These are phyloP conservation scores for Cephus pygmeus DNA, from an alignment of 2,888 invertebrate genomes.

Conservation along the genomic window DNA sequence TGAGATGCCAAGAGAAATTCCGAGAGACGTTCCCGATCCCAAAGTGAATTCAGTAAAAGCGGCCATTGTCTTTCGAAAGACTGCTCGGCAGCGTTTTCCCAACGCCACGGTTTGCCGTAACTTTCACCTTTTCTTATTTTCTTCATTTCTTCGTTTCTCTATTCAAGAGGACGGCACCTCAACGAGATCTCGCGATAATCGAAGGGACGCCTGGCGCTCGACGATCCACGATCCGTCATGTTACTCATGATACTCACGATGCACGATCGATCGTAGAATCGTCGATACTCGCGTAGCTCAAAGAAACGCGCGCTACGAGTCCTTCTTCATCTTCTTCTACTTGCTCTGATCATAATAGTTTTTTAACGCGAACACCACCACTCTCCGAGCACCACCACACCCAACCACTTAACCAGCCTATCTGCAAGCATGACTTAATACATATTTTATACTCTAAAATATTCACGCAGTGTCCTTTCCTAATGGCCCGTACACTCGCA, in stretches of 20 bases:
- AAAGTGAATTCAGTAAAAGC: not conserved
- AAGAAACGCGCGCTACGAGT: not conserved
- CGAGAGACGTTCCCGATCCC: too few species aligned
- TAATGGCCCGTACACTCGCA: not conserved
- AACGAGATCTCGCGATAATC: not conserved
- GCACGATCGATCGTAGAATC: not conserved
- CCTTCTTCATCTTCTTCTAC: not conserved
- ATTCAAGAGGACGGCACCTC: not conserved
- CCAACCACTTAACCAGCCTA: constrained; percentile 59
- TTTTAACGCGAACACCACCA: constrained; percentile 40
- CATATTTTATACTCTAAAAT: constrained; percentile 18
- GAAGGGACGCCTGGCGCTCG: not conserved
- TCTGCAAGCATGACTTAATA: constrained; percentile 60
- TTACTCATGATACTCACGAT: not conserved
- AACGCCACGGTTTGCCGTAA: not conserved
- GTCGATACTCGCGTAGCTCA: not conserved
- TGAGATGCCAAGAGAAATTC: not conserved
- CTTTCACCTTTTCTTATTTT: not conserved
- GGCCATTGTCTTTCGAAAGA: not conserved
- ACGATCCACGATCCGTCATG: not conserved
- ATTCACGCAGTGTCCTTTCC: not conserved
- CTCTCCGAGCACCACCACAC: constrained; percentile 64
- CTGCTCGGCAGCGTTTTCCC: not conserved
- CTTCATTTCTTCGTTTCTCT: not conserved
- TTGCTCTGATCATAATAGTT: not conserved